phyloP scores from a whole-genome alignment of 2,888 invertebrate species.

The Chrysolina americana region DNA sequence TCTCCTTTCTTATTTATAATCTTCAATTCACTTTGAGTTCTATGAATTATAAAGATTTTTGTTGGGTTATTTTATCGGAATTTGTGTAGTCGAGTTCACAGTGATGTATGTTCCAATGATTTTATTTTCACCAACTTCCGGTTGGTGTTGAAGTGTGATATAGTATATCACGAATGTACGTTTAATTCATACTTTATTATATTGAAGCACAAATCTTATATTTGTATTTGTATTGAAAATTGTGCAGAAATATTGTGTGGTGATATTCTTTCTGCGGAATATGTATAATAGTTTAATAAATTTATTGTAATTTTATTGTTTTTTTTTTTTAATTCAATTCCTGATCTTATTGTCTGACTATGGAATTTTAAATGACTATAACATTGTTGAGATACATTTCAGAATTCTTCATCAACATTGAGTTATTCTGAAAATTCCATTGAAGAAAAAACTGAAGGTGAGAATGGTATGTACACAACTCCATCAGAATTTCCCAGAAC shows the following conservation, averaged over 20 bases:
- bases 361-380: too few relatives aligned
- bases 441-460: too few relatives aligned
- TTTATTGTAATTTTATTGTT: constrained; percentile 48
- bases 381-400: too few relatives aligned
- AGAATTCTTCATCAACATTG: too few relatives aligned
- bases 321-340: constrained; percentile 14
- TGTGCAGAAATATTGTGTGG: constrained; percentile 45
- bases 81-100: too few relatives aligned
- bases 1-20: too few relatives aligned
- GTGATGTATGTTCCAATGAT: not conserved
- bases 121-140: not conserved
- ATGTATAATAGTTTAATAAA: constrained; percentile 56
- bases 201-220: constrained; percentile 46
- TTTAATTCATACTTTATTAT: constrained; percentile 32
- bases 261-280: constrained; percentile 47
- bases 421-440: too few relatives aligned
- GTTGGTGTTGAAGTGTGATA: not conserved
- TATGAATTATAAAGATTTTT: too few relatives aligned
- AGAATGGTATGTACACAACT: too few relatives aligned
- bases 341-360: not conserved
- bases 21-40: too few relatives aligned
- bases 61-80: too few relatives aligned
- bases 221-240: constrained; percentile 34
- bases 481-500: too few relatives aligned
- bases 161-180: constrained; percentile 2